Percentiles rank a stretch among this genome's conserved stretches.
These are phyloP conservation scores for Actinia equina DNA, from an alignment of 64 coral and sea anemone species.

Conservation along the genomic window DNA sequence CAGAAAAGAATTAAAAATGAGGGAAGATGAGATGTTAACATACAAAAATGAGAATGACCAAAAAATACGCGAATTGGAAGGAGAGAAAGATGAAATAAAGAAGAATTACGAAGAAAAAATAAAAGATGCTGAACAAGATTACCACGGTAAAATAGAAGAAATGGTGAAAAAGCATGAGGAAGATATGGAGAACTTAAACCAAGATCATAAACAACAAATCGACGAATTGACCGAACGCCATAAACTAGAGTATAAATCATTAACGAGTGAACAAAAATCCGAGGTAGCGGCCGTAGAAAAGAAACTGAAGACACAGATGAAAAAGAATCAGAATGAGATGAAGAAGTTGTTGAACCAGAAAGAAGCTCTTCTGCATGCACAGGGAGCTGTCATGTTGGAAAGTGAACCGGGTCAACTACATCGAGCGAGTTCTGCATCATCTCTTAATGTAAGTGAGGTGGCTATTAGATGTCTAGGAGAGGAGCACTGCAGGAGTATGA, in stretches of 20 bases:
- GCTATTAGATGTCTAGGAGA: not conserved
- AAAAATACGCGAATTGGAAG: constrained; percentile 54
- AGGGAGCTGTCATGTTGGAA: constrained; percentile 59
- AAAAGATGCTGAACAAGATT: constrained; percentile 49
- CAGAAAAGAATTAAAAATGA: constrained; percentile 81
- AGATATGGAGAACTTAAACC: constrained; percentile 74
- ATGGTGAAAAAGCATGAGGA: constrained; percentile 73
- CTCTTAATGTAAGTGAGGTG: constrained; percentile 86
- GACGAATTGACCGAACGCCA: constrained; percentile 63
- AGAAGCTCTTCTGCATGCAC: constrained; percentile 85
- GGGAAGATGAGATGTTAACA: constrained; percentile 88
- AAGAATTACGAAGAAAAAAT: constrained; percentile 57
- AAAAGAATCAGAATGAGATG: constrained; percentile 99
- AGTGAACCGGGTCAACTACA: constrained; percentile 79
- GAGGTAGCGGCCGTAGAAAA: constrained; percentile 93
- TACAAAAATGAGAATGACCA: constrained; percentile 58
- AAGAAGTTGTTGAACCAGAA: constrained; percentile 97
- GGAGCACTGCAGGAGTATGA: not conserved
- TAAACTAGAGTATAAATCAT: constrained; percentile 58
- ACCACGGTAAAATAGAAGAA: constrained; percentile 81
- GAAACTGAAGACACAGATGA: constrained; percentile 99
- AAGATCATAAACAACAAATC: constrained; percentile 32
- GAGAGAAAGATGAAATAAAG: constrained; percentile 40
- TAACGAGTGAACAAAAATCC: constrained; percentile 68
- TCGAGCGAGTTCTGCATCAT: constrained; percentile 63